A percentile compares a stretch with the other conserved stretches of the same genome.
Evolutionary conservation across 1,140 invertebrate species (phyloP).

Genomic region (Drosophila orena): DNA sequence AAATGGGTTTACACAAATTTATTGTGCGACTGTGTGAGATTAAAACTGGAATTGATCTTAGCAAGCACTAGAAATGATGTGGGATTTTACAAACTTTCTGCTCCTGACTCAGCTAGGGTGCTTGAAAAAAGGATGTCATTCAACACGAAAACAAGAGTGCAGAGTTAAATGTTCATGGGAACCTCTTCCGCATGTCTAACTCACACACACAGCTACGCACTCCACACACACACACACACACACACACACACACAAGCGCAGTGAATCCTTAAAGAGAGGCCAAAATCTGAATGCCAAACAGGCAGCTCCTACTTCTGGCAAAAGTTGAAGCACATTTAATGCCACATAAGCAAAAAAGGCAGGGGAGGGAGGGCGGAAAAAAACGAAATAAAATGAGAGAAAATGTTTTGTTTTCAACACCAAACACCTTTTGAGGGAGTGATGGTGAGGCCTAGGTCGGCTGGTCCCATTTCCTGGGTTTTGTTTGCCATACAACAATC

Average conservation of each 20-base stretch:
- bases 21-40: not conserved
- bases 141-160: not conserved
- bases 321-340: conserved; percentile 77
- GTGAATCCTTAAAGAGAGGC: conserved; percentile 28
- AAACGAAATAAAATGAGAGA: conserved; percentile 48
- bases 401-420: conserved; percentile 81
- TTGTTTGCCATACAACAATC: conserved; percentile 80
- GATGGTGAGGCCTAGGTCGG: conserved; percentile 32
- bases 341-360: conserved; percentile 40
- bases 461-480: conserved; percentile 72
- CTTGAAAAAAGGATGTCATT: not conserved
- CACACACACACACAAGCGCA: not conserved
- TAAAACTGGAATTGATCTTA: too few relatives aligned
- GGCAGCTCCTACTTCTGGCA: conserved; percentile 17
- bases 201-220: not conserved
- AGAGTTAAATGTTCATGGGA: conserved; percentile 1
- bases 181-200: conserved; percentile 22
- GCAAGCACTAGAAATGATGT: not conserved
- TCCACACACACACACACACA: not conserved
- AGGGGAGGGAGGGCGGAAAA: conserved; percentile 34
- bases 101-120: not conserved
- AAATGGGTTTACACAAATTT: not conserved
- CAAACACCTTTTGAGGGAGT: conserved; percentile 73
- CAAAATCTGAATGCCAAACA: conserved; percentile 14
- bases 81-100: not conserved